Evolutionary conservation across 2,113 vertebrate genomes (phyloP).

Genomic region (Anolis carolinensis): DNA sequence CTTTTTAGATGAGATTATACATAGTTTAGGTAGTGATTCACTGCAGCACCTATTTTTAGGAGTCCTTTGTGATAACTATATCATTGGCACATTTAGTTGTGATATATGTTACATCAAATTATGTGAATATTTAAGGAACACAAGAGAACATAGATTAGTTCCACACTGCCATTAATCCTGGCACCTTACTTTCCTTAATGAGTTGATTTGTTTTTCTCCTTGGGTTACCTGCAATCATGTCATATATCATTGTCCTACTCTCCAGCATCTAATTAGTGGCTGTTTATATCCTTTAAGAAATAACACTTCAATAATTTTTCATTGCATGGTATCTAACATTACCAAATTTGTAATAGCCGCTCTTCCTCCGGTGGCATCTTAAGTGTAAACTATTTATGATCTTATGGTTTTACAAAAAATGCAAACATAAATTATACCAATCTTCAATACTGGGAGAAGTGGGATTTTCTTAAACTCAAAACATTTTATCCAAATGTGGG

Average conservation of each 20-base stretch:
- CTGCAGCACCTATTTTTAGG: background rate
- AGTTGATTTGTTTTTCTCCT: slow-evolving; percentile 31
- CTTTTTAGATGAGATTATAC: background rate
- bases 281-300: slow-evolving; percentile 21
- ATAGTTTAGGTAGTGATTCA: background rate
- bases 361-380: background rate
- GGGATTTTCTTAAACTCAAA: background rate
- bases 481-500: background rate
- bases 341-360: background rate
- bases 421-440: background rate
- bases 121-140: slow-evolving; percentile 11
- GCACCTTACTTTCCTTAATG: slow-evolving; percentile 17
- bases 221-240: slow-evolving; percentile 25
- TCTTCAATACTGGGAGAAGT: background rate
- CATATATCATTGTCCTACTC: slow-evolving; percentile 13
- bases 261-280: slow-evolving; percentile 22
- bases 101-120: background rate
- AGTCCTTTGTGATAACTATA: background rate
- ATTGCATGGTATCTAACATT: background rate
- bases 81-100: background rate
- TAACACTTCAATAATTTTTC: slow-evolving; percentile 17
- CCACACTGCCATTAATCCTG: slow-evolving; percentile 7
- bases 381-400: background rate
- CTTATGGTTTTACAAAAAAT: background rate
- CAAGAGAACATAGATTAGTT: slow-evolving; percentile 5